Evolutionary conservation across 92 coral and sea anemone genomes (phyloP), one percentile per base, ranked within the genome.

Genomic region (Porites evermanni): DNA sequence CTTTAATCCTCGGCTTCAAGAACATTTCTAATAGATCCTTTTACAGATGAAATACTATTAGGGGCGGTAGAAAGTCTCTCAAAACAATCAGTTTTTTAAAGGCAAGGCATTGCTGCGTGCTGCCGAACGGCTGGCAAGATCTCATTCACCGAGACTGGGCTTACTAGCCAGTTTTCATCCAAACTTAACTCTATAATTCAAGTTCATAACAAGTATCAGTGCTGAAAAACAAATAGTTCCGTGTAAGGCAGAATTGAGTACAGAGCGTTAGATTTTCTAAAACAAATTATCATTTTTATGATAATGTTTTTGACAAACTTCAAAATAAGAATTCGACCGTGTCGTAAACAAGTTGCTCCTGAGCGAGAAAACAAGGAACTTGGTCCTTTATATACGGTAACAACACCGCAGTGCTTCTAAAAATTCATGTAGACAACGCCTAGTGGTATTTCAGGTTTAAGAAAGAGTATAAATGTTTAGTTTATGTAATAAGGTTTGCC

Each of bases 271-370:
- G 19, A 21, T 47, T 10, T 16, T 12, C 9, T 54, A 12, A 24
- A 8, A 14, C 53, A 53, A 5, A 53, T 80, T 80, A 80, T 80
- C 84, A 80, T 80, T 51, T 80, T 80, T 21, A 29, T 7, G 38
- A 47, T 53, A 52, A 66, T 68, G 53, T 56, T 68, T 51, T 80
- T 44, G 23, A 80, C 23, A 80, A 68, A 54, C 53, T 20, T 66
- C 52, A 19, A 12, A 12, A 47, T 67, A 29, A 80, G 75, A 80
- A 80, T 3, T 53, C 66, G 75, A 80, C 16, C 76, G 84, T 80
- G 67, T 65, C 84, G 76, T 67, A 80, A 80, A 80, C 84, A 80
- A 52, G 20, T 67, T 19, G 32, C 64, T 58, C 18, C 8, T 21
- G 21, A 53, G 18, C 1, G 1, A 52, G 8, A 26, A 78, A 78